Percentiles rank a stretch among this genome's conserved stretches.
phyloP scores from a whole-genome alignment of 2,797 vertebrate genomes.

The Catamblyrhynchus diadema region DNA sequence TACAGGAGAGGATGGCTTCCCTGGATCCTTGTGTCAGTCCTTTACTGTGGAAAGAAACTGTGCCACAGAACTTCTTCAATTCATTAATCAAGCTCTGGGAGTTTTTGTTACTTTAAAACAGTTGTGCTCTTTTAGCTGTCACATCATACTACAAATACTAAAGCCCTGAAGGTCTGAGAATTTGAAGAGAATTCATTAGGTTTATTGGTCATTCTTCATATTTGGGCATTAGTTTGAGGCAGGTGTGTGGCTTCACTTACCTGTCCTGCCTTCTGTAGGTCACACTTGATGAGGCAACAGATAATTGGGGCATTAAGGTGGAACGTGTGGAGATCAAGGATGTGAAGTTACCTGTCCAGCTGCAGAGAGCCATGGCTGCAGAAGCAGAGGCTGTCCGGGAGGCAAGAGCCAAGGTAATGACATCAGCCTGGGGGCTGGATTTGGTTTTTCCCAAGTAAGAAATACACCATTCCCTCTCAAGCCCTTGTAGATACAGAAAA shows the following conservation, averaged over 20 bases:
- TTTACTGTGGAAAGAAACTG: background rate
- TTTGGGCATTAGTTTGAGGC: background rate
- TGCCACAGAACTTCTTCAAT: background rate
- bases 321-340: slow-evolving; percentile 98
- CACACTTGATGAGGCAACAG: slow-evolving; percentile 89
- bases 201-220: background rate
- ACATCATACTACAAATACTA: background rate
- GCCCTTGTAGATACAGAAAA: background rate
- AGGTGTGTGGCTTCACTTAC: background rate
- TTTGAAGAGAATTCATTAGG: background rate
- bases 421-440: background rate
- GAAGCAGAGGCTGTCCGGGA: slow-evolving; percentile 93
- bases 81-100: background rate
- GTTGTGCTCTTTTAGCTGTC: background rate
- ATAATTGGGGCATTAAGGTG: slow-evolving; percentile 96
- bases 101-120: background rate
- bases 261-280: slow-evolving; percentile 64
- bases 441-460: background rate
- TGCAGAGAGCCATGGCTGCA: slow-evolving; percentile 97
- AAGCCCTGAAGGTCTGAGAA: background rate
- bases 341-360: slow-evolving; percentile 90
- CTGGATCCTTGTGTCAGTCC: background rate
- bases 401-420: slow-evolving; percentile 90
- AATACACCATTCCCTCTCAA: background rate
- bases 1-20: background rate